Evolutionary conservation across 53 echinoderm and acorn worm genomes (phyloP).

Genomic region (Luidia sarsii): DNA sequence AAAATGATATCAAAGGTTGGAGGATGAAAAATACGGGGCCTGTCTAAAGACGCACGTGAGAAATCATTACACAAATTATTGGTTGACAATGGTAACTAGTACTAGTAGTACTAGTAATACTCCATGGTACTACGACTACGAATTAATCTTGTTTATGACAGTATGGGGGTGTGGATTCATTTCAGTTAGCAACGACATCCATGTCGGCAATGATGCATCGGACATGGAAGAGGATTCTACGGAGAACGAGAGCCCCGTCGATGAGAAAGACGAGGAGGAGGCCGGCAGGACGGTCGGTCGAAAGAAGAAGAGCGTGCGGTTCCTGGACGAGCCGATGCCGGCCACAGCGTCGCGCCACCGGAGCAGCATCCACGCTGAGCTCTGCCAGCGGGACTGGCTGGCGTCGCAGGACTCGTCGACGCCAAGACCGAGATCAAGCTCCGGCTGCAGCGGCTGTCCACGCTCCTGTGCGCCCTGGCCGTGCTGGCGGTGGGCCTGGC

Average conservation of each 20-base stretch:
- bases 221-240: too few relatives aligned
- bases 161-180: too few relatives aligned
- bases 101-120: not conserved
- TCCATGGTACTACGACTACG: not conserved
- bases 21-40: too few relatives aligned
- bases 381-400: conserved; percentile 3
- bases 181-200: too few relatives aligned
- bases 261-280: too few relatives aligned
- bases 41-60: too few relatives aligned
- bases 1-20: too few relatives aligned
- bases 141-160: not conserved
- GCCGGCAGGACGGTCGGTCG: too few relatives aligned
- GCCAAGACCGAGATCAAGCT: conserved; percentile 44
- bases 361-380: conserved; percentile 45
- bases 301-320: conserved; percentile 30
- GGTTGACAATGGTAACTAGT: too few relatives aligned
- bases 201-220: too few relatives aligned
- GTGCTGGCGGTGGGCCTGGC: conserved; percentile 22
- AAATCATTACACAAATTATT: too few relatives aligned
- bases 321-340: conserved; percentile 14
- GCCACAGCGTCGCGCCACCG: not conserved
- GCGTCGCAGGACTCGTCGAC: not conserved
- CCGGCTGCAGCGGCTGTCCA: conserved; percentile 11
- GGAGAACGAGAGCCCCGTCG: too few relatives aligned
- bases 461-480: conserved; percentile 11